Evolutionary conservation across 2,113 vertebrate genomes (phyloP).

Genomic region (Bufo gargarizans): DNA sequence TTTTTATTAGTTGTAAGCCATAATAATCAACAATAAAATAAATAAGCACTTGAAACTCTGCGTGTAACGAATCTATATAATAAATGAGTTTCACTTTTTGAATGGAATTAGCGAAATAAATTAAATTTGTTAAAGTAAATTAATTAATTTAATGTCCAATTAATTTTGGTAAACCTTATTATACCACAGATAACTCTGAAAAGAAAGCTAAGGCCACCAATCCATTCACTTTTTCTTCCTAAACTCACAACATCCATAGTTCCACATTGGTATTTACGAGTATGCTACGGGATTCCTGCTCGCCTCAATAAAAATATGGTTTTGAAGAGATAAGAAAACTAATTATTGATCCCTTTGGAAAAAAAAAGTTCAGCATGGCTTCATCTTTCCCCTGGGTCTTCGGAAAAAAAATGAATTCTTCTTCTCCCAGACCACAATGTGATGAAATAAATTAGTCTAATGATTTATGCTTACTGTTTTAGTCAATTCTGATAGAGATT

Average conservation of each 20-base stretch:
- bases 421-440: conserved; percentile 72
- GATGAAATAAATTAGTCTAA: conserved; percentile 88
- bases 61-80: too few relatives aligned
- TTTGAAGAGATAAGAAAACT: conserved; percentile 66
- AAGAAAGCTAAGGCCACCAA: neutral
- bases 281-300: conserved; percentile 32
- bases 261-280: neutral
- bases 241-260: neutral
- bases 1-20: too few relatives aligned
- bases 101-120: too few relatives aligned
- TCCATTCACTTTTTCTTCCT: neutral
- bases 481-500: conserved; percentile 91
- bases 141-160: too few relatives aligned
- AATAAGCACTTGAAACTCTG: too few relatives aligned
- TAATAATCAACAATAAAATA: too few relatives aligned
- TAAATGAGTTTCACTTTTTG: too few relatives aligned
- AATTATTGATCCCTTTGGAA: conserved; percentile 69
- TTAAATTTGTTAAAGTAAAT: too few relatives aligned
- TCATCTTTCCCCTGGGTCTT: conserved; percentile 71
- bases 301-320: conserved; percentile 62
- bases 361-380: conserved; percentile 71
- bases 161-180: neutral
- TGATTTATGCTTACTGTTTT: conserved; percentile 89
- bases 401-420: conserved; percentile 74
- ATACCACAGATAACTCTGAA: neutral